Evolutionary conservation across 1,140 invertebrate genomes (phyloP).

Genomic region (Brachionus plicatilis): DNA sequence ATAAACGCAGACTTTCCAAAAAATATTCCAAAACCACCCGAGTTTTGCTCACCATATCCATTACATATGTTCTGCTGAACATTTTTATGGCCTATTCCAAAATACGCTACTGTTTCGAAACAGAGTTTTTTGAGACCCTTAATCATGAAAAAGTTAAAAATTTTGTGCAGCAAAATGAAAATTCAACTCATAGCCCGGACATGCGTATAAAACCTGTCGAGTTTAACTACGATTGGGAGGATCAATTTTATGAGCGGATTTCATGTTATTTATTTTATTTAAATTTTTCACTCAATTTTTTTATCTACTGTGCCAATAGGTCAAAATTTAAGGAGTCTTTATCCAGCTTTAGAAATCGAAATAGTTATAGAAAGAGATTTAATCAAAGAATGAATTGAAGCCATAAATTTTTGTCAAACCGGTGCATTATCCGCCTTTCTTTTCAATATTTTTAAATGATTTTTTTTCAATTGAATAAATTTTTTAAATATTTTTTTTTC

Average conservation of each 20-base stretch:
- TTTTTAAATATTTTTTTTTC: too few species aligned
- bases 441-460: neutral
- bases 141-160: neutral
- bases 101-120: neutral
- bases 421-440: neutral
- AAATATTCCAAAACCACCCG: conserved; percentile 21
- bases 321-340: neutral
- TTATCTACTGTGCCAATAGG: conserved; percentile 14
- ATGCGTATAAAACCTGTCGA: neutral
- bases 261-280: conserved; percentile 23
- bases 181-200: neutral
- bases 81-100: conserved; percentile 2
- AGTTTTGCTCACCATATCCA: neutral
- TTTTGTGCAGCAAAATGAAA: neutral
- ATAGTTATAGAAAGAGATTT: neutral
- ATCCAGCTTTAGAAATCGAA: neutral
- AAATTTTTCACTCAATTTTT: conserved; percentile 31
- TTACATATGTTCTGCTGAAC: neutral
- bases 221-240: neutral
- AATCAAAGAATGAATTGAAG: neutral
- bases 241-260: neutral
- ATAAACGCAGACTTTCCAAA: neutral
- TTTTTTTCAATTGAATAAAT: neutral
- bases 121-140: neutral
- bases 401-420: neutral